phyloP scores from a whole-genome alignment of 2,888 invertebrate genomes.

The Gasteruption jaculator region DNA sequence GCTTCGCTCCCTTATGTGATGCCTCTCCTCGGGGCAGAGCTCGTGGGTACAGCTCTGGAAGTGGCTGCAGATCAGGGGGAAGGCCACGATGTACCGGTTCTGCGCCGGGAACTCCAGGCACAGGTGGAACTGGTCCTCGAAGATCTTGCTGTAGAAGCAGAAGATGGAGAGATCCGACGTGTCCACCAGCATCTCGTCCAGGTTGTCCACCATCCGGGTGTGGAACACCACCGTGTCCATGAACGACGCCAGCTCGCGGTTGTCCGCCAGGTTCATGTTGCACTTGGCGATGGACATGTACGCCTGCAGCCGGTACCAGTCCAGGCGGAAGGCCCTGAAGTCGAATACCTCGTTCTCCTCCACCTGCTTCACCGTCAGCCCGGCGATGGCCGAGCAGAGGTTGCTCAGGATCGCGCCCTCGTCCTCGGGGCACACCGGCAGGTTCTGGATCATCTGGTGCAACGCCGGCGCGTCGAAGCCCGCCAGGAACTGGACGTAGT shows the following conservation, averaged over 20 bases:
- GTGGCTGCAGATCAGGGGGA: conserved; percentile 96
- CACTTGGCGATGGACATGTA: conserved; percentile 85
- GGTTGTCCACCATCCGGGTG: conserved; percentile 95
- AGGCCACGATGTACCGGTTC: conserved; percentile 95
- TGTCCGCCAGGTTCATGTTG: conserved; percentile 72
- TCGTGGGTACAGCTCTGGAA: conserved; percentile 98
- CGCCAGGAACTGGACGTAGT: conserved; percentile 94
- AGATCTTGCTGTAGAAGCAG: conserved; percentile 95
- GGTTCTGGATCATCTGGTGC: conserved; percentile 76
- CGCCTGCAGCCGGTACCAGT: conserved; percentile 97
- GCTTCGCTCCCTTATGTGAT: conserved; percentile 92
- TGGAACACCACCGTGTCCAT: conserved; percentile 96
- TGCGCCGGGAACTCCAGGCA: conserved; percentile 98
- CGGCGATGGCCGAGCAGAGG: conserved; percentile 82
- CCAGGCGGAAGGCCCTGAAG: conserved; percentile 89
- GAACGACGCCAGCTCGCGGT: conserved; percentile 81
- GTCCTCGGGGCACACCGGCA: conserved; percentile 86
- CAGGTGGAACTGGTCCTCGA: conserved; percentile 98
- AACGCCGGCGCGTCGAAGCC: conserved; percentile 94
- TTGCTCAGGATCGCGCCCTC: conserved; percentile 92
- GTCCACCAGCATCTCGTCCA: conserved; percentile 95
- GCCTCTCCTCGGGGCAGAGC: conserved; percentile 96
- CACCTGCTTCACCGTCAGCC: conserved; percentile 87
- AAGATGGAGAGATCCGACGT: conserved; percentile 96
- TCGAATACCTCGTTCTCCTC: conserved; percentile 95